These are phyloP conservation scores for Myrmophylax atrothorax DNA, from an alignment of 2,113 vertebrate genomes.

Conservation along the genomic window DNA sequence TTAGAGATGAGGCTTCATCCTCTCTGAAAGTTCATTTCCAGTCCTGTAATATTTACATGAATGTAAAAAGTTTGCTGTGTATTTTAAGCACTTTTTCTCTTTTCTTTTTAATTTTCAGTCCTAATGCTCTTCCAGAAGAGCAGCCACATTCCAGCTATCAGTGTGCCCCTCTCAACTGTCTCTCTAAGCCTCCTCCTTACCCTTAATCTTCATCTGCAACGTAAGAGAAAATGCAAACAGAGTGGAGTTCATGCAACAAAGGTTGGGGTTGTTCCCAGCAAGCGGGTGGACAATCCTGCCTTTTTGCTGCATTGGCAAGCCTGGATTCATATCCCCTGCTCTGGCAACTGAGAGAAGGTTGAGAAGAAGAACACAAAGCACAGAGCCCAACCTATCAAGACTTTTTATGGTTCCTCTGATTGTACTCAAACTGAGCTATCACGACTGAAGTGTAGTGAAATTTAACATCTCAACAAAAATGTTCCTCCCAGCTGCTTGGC, in stretches of 20 bases:
- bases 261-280: slow-evolving; percentile 52
- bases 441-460: slow-evolving; percentile 41
- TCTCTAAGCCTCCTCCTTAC: slow-evolving; percentile 80
- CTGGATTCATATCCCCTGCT: slow-evolving; percentile 44
- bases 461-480: slow-evolving; percentile 13
- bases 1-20: background rate
- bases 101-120: slow-evolving; percentile 81
- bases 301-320: slow-evolving; percentile 40
- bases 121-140: slow-evolving; percentile 83
- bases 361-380: slow-evolving; percentile 72
- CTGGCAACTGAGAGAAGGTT: slow-evolving; percentile 64
- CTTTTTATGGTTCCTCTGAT: slow-evolving; percentile 67
- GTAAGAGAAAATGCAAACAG: slow-evolving; percentile 53
- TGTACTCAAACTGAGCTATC: slow-evolving; percentile 56
- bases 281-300: slow-evolving; percentile 68
- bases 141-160: slow-evolving; percentile 82
- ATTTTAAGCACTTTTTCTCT: slow-evolving; percentile 49
- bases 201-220: slow-evolving; percentile 72
- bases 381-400: slow-evolving; percentile 66
- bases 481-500: slow-evolving; percentile 60
- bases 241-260: slow-evolving; percentile 53
- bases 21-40: background rate
- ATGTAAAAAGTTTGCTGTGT: background rate
- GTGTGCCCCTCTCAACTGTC: slow-evolving; percentile 87
- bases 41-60: background rate